These are phyloP conservation scores for Stegana nigrithorax DNA, from an alignment of 2,888 invertebrate genomes.

Conservation along the genomic window DNA sequence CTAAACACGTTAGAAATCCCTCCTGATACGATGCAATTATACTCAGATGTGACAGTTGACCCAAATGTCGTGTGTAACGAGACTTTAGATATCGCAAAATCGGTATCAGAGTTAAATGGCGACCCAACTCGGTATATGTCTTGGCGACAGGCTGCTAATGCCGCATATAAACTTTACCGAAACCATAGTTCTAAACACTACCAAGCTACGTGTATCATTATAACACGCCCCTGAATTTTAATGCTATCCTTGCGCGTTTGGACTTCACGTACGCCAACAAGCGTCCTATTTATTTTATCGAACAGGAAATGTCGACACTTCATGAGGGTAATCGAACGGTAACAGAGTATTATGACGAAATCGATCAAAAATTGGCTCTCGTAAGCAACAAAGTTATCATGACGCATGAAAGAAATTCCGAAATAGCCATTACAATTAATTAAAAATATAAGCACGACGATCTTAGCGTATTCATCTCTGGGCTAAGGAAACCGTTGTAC, in stretches of 20 bases:
- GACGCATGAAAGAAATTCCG: background rate
- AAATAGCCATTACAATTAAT: background rate
- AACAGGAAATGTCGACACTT: background rate
- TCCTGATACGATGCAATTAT: no score
- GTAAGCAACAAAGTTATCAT: background rate
- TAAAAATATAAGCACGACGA: background rate
- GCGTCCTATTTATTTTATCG: background rate
- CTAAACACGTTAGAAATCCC: no score
- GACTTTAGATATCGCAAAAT: no score
- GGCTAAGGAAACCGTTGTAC: background rate
- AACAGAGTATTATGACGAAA: background rate
- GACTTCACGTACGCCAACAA: background rate
- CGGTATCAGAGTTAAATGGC: no score
- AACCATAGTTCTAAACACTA: background rate
- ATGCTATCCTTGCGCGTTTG: background rate
- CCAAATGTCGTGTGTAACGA: no score
- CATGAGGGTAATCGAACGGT: background rate
- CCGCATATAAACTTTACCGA: background rate
- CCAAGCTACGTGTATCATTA: background rate
- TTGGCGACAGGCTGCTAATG: background rate
- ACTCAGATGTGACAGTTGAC: no score
- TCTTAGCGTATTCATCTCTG: background rate
- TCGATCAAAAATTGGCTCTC: background rate
- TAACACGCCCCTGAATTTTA: background rate
- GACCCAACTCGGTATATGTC: no score